Evolutionary conservation across 2,888 invertebrate species (phyloP).

Genomic region (Nematopogon swammerdamellus): DNA sequence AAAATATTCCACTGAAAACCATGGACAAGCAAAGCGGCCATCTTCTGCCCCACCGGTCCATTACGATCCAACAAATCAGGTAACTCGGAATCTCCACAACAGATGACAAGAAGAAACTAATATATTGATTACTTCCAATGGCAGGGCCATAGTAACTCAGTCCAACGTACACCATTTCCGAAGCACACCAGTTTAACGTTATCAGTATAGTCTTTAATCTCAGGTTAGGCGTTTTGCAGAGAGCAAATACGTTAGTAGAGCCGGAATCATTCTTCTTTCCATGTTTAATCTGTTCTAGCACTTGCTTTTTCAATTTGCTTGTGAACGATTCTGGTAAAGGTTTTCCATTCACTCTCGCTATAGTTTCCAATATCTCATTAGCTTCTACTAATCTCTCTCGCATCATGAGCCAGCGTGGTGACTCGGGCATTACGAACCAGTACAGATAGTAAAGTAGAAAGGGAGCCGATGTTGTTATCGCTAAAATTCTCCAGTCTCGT

Average conservation of each 20-base stretch:
- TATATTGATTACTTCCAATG: slow-evolving; percentile 81
- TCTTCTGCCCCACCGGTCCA: slow-evolving; percentile 84
- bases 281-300: slow-evolving; percentile 61
- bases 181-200: slow-evolving; percentile 89
- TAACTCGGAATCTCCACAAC: slow-evolving; percentile 89
- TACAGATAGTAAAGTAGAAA: slow-evolving; percentile 82
- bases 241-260: slow-evolving; percentile 56
- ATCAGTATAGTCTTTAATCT: slow-evolving; percentile 81
- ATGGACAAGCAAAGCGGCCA: slow-evolving; percentile 87
- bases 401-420: slow-evolving; percentile 87
- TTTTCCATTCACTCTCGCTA: slow-evolving; percentile 76
- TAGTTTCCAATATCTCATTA: slow-evolving; percentile 68
- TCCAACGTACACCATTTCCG: slow-evolving; percentile 89
- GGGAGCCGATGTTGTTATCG: slow-evolving; percentile 79
- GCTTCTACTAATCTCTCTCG: slow-evolving; percentile 81
- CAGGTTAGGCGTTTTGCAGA: slow-evolving; percentile 85
- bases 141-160: slow-evolving; percentile 89
- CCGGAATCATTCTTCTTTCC: slow-evolving; percentile 34
- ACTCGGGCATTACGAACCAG: slow-evolving; percentile 86
- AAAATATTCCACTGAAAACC: slow-evolving; percentile 81
- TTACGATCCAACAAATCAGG: slow-evolving; percentile 81
- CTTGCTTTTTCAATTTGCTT: slow-evolving; percentile 68
- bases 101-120: slow-evolving; percentile 85
- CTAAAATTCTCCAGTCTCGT: slow-evolving; percentile 78
- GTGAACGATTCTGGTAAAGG: slow-evolving; percentile 71